phyloP scores from a whole-genome alignment of 2,797 vertebrate species.

The Avahi laniger region DNA sequence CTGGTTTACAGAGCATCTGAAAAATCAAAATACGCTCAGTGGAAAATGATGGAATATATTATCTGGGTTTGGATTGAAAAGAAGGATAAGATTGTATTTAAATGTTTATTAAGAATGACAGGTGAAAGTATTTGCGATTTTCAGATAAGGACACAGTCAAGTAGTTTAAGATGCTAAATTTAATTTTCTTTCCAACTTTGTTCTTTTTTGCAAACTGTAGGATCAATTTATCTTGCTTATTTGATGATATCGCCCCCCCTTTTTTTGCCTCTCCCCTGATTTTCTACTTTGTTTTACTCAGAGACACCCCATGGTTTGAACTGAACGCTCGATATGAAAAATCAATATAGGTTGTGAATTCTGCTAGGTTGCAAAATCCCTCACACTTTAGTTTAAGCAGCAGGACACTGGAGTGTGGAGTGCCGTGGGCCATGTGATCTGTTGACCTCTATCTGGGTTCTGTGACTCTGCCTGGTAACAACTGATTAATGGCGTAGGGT shows the following conservation, averaged over 20 bases:
- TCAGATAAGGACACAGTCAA: neutral
- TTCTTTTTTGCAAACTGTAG: neutral
- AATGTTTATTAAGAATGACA: neutral
- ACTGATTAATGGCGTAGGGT: slow-evolving; percentile 68
- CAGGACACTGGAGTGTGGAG: neutral
- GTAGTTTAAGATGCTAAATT: neutral
- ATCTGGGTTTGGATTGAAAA: neutral
- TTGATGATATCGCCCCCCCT: neutral
- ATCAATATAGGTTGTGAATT: neutral
- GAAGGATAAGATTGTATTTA: neutral
- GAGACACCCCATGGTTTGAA: neutral
- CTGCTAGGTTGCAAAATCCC: slow-evolving; percentile 6
- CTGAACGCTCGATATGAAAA: neutral
- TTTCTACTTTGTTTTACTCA: neutral
- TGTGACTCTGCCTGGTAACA: slow-evolving; percentile 71
- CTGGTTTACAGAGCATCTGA: neutral
- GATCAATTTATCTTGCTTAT: neutral
- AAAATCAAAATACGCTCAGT: neutral
- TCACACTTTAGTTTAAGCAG: neutral
- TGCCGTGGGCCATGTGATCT: neutral
- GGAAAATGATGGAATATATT: neutral
- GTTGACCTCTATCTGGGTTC: slow-evolving; percentile 43
- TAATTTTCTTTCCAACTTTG: neutral
- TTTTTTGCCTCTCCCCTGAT: neutral
- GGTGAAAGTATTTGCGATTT: neutral